A percentile compares a stretch with the other conserved stretches of the same genome.
Evolutionary conservation across 2,888 invertebrate species (phyloP).

Genomic region (Pegoplata infirma): DNA sequence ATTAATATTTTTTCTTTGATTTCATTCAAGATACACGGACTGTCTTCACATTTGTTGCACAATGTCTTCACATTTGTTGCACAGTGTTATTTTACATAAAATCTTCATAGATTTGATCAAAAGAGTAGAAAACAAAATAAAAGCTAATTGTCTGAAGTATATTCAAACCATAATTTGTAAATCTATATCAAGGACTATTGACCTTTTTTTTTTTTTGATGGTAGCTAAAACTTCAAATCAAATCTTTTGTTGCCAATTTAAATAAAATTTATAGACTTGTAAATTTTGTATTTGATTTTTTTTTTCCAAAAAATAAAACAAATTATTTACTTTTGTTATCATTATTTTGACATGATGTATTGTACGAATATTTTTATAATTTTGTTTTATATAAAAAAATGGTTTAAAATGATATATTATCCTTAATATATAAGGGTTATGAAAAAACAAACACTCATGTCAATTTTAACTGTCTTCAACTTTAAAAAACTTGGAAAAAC

Average conservation of each 20-base stretch:
- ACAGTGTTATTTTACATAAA: neutral
- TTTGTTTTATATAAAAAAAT: neutral
- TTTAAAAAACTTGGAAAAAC: neutral
- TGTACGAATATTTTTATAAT: no score
- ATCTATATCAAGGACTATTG: constrained; percentile 45
- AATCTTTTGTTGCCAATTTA: constrained; percentile 13
- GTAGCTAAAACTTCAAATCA: constrained; percentile 28
- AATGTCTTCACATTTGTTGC: no score
- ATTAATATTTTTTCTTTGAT: no score
- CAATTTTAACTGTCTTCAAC: constrained; percentile 18
- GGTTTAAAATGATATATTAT: constrained; percentile 26
- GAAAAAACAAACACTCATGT: constrained; percentile 5
- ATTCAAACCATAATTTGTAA: constrained; percentile 32
- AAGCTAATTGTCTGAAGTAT: constrained; percentile 59
- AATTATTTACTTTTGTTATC: constrained; percentile 17
- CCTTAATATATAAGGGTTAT: constrained; percentile 1
- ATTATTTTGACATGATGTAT: constrained; percentile 39
- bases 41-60: no score
- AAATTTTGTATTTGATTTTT: no score
- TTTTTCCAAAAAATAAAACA: constrained; percentile 5
- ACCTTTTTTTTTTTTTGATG: constrained; percentile 36
- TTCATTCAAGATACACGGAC: no score
- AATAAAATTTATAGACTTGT: constrained; percentile 40
- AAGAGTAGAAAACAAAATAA: constrained; percentile 19
- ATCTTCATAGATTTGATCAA: neutral